phyloP scores from a whole-genome alignment of 1,140 invertebrate genomes.

The Rhagoletis pomonella region DNA sequence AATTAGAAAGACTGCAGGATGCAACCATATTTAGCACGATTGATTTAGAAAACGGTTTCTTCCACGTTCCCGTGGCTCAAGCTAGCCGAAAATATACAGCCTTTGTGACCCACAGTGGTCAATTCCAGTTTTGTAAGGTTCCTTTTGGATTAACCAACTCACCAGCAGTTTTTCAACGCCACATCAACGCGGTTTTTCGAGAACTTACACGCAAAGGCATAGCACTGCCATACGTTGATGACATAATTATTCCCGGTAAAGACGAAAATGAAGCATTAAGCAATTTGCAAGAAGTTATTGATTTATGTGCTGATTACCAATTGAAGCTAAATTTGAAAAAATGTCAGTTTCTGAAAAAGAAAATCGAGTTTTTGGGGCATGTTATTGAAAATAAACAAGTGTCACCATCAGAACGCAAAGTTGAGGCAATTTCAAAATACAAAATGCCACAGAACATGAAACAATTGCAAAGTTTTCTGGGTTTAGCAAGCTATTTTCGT shows the following conservation, averaged over 20 bases:
- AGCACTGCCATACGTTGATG: constrained; percentile 19
- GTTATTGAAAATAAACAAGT: constrained; percentile 19
- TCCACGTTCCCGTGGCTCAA: no score
- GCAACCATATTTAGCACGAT: no score
- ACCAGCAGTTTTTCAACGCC: constrained; percentile 61
- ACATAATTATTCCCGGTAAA: constrained; percentile 7
- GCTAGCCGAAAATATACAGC: no score
- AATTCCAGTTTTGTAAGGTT: no score
- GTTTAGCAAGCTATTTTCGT: neutral
- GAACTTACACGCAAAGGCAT: neutral
- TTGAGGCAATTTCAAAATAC: neutral
- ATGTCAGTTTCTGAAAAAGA: neutral
- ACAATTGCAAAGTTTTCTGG: constrained; percentile 31
- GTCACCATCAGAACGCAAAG: neutral
- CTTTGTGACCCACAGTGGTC: no score
- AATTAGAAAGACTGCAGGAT: no score
- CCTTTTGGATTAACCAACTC: no score
- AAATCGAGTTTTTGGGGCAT: constrained; percentile 18
- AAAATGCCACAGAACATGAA: neutral
- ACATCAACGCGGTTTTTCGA: constrained; percentile 59
- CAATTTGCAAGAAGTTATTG: neutral
- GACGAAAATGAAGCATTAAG: neutral
- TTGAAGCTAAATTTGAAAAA: neutral
- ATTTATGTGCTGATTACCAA: neutral
- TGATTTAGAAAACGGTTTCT: no score